These are phyloP conservation scores for Pardosa pseudoannulata DNA, from an alignment of 2,888 invertebrate species.

Conservation along the genomic window DNA sequence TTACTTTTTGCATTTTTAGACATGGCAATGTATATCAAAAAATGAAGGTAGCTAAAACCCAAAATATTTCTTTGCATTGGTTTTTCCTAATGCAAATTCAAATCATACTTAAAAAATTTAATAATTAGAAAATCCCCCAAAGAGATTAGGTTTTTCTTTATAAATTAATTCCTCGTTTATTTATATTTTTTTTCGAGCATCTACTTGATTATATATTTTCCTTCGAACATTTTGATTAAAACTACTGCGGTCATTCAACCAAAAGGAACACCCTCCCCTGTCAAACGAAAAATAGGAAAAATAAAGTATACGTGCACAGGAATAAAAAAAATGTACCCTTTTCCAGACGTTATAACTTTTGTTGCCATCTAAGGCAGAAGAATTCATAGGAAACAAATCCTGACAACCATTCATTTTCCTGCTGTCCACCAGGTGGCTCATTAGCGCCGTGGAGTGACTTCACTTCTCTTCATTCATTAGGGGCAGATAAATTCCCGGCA, in stretches of 20 bases:
- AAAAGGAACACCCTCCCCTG: neutral
- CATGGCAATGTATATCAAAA: no score
- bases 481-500: constrained; percentile 22
- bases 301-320: neutral
- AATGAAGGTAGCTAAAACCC: no score
- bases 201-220: no score
- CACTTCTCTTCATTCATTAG: constrained; percentile 23
- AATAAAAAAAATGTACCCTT: neutral
- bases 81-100: no score
- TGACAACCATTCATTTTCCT: constrained; percentile 16
- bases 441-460: constrained; percentile 39
- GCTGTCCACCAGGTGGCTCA: constrained; percentile 45
- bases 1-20: no score
- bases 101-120: no score
- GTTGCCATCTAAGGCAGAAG: neutral
- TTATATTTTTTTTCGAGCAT: no score
- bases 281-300: neutral
- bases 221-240: no score
- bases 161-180: no score
- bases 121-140: no score
- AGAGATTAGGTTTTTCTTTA: no score
- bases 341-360: neutral
- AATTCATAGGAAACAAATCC: neutral
- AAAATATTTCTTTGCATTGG: no score
- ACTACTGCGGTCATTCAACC: constrained; percentile 15